Base-by-base conservation (phyloP, 1,140 invertebrate genomes). In the Heliconius congener region DNA sequence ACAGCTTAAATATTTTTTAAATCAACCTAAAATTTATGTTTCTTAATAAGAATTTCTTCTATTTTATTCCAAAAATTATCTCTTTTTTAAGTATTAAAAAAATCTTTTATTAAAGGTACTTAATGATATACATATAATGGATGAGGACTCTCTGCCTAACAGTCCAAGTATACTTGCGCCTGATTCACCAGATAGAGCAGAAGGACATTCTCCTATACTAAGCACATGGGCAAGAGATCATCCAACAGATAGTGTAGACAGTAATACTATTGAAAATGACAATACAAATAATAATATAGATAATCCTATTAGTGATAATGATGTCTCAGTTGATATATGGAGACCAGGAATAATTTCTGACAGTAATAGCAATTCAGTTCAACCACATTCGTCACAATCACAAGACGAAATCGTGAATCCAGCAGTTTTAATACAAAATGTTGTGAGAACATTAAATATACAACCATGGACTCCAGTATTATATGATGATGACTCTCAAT, bases 401-500 rank as follows among this genome's bases (percentile, higher is more conserved):
- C 27, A 77, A 5, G 37, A 8, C 0, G 76, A 77, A n/a, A 57
- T 66, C 2, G 52, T 6, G 11, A 37, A 66, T 71, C 75, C 60
- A 70, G 60, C n/a, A n/a, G 76, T 46, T 60, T 39, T 72, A n/a
- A 5, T 23, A 72, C 66, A 27, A 37, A 75, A 57, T 39, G 13
- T 66, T 66, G 60, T 66, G 23, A n/a, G 27, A 11, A 52, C 52
- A 8, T 73, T 66, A 50, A 73, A 39, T 16, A 52, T 60, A 0
- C 66, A 73, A 46, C 71, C 78, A 3, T 73, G 79, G 74, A 73
- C 42, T 73, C 74, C 76, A n/a, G 50, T 50, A 19, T 9, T 79
- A 11, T 50, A 52, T 55, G 78, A 80, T 37, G 81, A 83, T 34
- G 79, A 73, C 39, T 83, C 82, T 27, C 79, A 81, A 34, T 80